phyloP scores from a whole-genome alignment of 2,797 vertebrate genomes.

The Ctenochaetus hawaiiensis region DNA sequence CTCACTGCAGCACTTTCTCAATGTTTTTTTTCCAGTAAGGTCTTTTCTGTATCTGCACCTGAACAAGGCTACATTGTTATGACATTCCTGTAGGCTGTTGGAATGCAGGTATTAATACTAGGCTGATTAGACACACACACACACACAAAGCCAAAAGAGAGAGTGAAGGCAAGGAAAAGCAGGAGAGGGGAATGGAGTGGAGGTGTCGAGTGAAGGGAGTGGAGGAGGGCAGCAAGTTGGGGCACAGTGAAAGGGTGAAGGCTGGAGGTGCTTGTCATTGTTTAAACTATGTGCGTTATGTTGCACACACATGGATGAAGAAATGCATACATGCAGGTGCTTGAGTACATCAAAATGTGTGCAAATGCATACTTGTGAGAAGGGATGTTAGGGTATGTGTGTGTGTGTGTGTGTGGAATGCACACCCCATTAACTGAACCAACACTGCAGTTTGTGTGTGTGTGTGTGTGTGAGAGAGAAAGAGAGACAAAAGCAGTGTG shows the following conservation, averaged over 20 bases:
- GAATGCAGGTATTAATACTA: conserved; percentile 87
- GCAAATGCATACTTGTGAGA: conserved; percentile 11
- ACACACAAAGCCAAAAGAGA: conserved; percentile 62
- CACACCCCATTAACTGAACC: conserved; percentile 54
- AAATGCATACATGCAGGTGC: conserved; percentile 24
- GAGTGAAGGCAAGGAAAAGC: conserved; percentile 15
- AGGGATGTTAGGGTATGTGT: conserved; percentile 29
- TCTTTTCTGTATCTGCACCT: conserved; percentile 58
- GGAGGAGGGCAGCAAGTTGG: conserved; percentile 26
- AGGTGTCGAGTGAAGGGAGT: conserved; percentile 64
- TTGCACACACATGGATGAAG: conserved; percentile 16
- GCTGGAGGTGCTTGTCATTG: conserved; percentile 47
- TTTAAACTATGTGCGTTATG: conserved; percentile 43
- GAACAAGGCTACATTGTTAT: conserved; percentile 87
- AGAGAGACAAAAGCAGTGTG: conserved; percentile 37
- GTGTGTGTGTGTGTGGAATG: conserved; percentile 66
- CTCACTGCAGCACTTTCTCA: conserved; percentile 19
- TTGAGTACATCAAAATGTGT: conserved; percentile 10
- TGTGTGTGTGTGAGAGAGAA: conserved; percentile 9
- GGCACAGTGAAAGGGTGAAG: conserved; percentile 48
- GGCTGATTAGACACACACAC: conserved; percentile 77
- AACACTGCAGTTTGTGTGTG: conserved; percentile 20
- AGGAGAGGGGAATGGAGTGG: conserved; percentile 35
- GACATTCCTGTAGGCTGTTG: conserved; percentile 82
- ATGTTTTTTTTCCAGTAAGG: conserved; percentile 54